These are phyloP conservation scores for Epistrophe eligans DNA, from an alignment of 2,888 invertebrate species.

Conservation along the genomic window DNA sequence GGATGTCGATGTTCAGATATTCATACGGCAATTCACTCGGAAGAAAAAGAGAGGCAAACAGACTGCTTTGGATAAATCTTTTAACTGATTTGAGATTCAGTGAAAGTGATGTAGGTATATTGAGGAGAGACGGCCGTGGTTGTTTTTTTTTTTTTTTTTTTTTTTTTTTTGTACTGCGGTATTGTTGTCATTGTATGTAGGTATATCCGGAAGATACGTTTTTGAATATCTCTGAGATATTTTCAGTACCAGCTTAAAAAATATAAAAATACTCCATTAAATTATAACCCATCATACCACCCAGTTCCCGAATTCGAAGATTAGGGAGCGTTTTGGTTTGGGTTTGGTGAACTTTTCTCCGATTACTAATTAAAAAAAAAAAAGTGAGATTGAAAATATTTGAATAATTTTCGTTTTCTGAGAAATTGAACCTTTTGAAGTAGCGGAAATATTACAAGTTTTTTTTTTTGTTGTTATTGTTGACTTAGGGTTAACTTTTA, in stretches of 20 bases:
- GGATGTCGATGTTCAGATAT: constrained; percentile 30
- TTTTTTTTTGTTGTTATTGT: background rate
- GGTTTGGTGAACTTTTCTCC: background rate
- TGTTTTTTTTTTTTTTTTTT: constrained; percentile 13
- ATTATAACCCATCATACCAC: background rate
- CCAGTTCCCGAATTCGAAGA: background rate
- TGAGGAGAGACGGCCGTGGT: constrained; percentile 28
- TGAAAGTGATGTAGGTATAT: constrained; percentile 74
- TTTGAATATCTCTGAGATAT: background rate
- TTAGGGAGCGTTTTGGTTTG: background rate
- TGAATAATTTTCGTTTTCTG: background rate
- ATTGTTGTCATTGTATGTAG: constrained; percentile 29
- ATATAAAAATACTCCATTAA: background rate
- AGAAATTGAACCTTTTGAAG: background rate
- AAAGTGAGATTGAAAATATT: constrained; percentile 7
- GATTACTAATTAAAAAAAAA: background rate
- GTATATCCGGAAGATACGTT: constrained; percentile 26
- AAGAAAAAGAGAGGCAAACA: constrained; percentile 5
- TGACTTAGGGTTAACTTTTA: constrained; percentile 4
- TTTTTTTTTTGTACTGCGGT: background rate
- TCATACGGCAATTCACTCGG: constrained; percentile 6
- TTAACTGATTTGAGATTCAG: constrained; percentile 64
- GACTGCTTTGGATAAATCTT: constrained; percentile 46
- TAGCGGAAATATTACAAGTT: background rate
- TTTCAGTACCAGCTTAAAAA: background rate